Evolutionary conservation across 1,140 invertebrate species (phyloP), one percentile per base, ranked within the genome.

Genomic region (Drosophila funebris): DNA sequence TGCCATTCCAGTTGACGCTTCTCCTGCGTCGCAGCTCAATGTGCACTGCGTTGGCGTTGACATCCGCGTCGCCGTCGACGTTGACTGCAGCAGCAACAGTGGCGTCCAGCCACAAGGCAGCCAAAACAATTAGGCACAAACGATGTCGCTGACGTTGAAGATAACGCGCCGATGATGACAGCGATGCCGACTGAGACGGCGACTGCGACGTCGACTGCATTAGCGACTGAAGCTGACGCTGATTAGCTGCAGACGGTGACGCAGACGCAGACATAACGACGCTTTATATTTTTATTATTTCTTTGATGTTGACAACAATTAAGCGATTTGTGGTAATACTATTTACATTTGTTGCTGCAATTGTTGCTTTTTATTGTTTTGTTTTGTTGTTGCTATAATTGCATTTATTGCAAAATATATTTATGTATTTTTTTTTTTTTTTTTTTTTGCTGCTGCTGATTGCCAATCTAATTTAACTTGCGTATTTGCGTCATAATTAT

Each of bases 21-120:
- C 78, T 77, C 50, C 77, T 75, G 64, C 88, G 88, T 8, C 83
- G 74, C 70, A 90, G 75, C 70, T 90, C 76, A 18, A 90, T 90
- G 74, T 70, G 80, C 24, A 90, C 61, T 24, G 58, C 73, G 27
- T 61, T 22, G 27, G 4, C 70, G 27, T 46, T 16, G 33, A 13
- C 43, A 27, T 5, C 24, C 33, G 8, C 22, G 16, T 7, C 63
- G 27, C 31, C 24, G 24, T 16, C 54, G 36, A 31, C 11, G 33
- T n/a, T 16, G 41, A 13, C 29, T 29, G 9, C 64, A 31, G 41
- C 64, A 29, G 37, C 24, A 6, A 43, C 18, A 29, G 27, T 37
- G 13, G 43, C 20, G 36, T 53, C 61, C 58, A 85, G 80, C 48
- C 58, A 80, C 31, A 87, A 69, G 61, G 67, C 56, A 36, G 62